Percentiles rank a stretch among this genome's conserved stretches.
Conservation (phyloP, 2,888 invertebrate species). For the Tachina grossa region DNA sequence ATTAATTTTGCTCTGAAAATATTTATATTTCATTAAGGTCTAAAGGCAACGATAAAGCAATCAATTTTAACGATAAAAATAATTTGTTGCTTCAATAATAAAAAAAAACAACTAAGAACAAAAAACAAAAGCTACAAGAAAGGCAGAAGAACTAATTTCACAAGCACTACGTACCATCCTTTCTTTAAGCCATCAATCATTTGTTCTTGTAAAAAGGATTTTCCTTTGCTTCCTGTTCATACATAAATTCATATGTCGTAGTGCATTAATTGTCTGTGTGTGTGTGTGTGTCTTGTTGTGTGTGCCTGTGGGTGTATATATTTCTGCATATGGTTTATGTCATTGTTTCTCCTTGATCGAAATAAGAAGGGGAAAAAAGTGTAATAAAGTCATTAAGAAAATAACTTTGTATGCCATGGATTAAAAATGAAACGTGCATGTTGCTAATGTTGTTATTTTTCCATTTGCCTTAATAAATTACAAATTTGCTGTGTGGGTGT, state of each 20-base stretch:
- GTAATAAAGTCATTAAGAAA: constrained; percentile 63
- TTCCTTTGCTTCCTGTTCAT: not conserved
- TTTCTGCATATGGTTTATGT: not conserved
- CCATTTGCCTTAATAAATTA: constrained; percentile 44
- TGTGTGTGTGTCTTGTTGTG: no score
- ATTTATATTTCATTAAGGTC: constrained; percentile 57
- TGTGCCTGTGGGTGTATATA: not conserved
- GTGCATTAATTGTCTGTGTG: not conserved
- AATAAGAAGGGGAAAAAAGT: not conserved
- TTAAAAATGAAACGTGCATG: constrained; percentile 55
- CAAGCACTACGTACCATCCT: constrained; percentile 25
- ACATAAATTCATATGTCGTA: not conserved
- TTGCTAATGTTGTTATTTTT: constrained; percentile 33
- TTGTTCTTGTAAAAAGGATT: constrained; percentile 14
- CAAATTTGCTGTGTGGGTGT: not conserved
- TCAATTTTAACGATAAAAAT: constrained; percentile 66
- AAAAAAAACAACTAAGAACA: no score
- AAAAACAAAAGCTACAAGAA: not conserved
- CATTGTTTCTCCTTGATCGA: constrained; percentile 43
- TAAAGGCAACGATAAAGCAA: constrained; percentile 63
- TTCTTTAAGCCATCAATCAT: constrained; percentile 61
- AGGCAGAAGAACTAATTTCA: not conserved
- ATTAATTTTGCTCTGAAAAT: constrained; percentile 28
- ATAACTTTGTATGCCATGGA: constrained; percentile 59
- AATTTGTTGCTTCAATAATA: constrained; percentile 58